Evolutionary conservation across 2,888 invertebrate species (phyloP).

Genomic region (Melanchra persicariae): DNA sequence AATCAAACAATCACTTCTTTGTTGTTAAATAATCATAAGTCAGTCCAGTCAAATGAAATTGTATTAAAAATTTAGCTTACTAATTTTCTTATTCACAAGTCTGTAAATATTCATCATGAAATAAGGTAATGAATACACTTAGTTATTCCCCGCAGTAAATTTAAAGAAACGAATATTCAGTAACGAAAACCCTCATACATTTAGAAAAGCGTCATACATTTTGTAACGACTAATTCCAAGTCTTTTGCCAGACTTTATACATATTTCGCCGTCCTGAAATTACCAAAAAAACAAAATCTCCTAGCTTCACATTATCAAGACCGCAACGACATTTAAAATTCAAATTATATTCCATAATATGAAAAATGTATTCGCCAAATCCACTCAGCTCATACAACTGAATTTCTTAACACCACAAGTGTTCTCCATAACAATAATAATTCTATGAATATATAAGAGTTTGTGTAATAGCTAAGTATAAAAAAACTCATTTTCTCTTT

Average conservation of each 20-base stretch:
- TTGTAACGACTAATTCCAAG: constrained; percentile 31
- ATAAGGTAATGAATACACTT: constrained; percentile 22
- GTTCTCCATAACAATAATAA: constrained; percentile 58
- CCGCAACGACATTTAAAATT: constrained; percentile 55
- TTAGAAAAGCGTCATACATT: constrained; percentile 33
- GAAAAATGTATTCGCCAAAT: constrained; percentile 40
- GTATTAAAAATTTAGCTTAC: background rate
- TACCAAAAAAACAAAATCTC: constrained; percentile 29
- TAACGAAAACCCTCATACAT: constrained; percentile 13
- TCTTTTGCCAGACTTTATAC: constrained; percentile 32
- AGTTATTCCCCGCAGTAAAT: background rate
- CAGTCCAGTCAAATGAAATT: background rate
- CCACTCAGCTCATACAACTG: constrained; percentile 31
- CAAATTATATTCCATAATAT: constrained; percentile 48
- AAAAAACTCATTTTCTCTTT: constrained; percentile 69
- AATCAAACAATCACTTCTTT: too few relatives aligned
- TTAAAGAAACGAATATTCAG: constrained; percentile 12
- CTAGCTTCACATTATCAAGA: constrained; percentile 42
- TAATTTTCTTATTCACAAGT: constrained; percentile 1
- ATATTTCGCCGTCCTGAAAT: constrained; percentile 13
- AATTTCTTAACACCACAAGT: constrained; percentile 50
- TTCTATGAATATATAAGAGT: constrained; percentile 62
- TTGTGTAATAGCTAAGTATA: constrained; percentile 43
- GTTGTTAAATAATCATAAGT: background rate
- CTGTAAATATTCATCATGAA: constrained; percentile 30